Percentiles rank a stretch among this genome's conserved stretches.
phyloP scores from a whole-genome alignment of 92 coral and sea anemone species.

The Epizoanthus fatuus region DNA sequence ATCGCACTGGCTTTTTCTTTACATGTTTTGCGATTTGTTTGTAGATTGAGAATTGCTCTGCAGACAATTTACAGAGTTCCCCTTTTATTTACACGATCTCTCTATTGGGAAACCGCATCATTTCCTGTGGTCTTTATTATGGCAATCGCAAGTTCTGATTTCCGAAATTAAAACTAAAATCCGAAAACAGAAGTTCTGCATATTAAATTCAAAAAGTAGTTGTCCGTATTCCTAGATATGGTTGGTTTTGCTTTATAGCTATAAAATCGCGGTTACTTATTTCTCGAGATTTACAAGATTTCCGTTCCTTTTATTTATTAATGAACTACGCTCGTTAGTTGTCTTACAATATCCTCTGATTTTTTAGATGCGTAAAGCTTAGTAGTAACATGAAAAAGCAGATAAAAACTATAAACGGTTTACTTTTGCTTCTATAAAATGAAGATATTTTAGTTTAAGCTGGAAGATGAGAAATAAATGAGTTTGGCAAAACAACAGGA shows the following conservation, averaged over 20 bases:
- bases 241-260: conserved; percentile 1
- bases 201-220: conserved; percentile 44
- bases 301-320: conserved; percentile 36
- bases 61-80: conserved; percentile 48
- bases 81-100: conserved; percentile 69
- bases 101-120: conserved; percentile 70
- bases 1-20: conserved; percentile 44
- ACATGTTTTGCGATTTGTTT: conserved; percentile 70
- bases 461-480: conserved; percentile 27
- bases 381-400: background rate
- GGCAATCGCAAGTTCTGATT: conserved; percentile 81
- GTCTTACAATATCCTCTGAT: conserved; percentile 29
- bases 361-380: conserved; percentile 4
- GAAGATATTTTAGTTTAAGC: conserved; percentile 39
- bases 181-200: conserved; percentile 37
- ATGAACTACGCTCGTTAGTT: conserved; percentile 40
- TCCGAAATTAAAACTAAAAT: conserved; percentile 74
- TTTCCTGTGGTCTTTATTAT: conserved; percentile 76
- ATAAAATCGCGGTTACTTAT: conserved; percentile 2
- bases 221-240: background rate
- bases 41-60: conserved; percentile 69
- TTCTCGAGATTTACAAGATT: conserved; percentile 37
- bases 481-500: conserved; percentile 24
- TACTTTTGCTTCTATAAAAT: conserved; percentile 13
- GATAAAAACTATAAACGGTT: conserved; percentile 1